Evolutionary conservation across 1,140 invertebrate genomes (phyloP).

Genomic region (Propsilocerus akamusi): DNA sequence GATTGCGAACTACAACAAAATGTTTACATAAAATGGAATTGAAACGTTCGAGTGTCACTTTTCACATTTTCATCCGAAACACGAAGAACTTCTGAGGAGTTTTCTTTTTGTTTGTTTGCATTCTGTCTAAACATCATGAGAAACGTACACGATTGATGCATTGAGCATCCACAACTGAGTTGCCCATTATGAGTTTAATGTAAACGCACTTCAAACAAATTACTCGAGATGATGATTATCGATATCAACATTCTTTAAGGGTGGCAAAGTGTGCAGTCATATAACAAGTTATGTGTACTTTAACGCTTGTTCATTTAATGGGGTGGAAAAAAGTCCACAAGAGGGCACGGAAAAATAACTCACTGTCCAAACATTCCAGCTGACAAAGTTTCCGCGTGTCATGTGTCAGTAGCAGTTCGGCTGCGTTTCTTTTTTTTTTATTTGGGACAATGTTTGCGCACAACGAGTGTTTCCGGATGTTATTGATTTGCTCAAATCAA

Average conservation of each 20-base stretch:
- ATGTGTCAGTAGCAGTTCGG: neutral
- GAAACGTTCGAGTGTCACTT: neutral
- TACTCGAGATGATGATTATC: neutral
- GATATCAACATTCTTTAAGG: too few species aligned
- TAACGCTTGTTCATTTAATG: neutral
- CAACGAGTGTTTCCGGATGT: too few species aligned
- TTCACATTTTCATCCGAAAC: slow-evolving; percentile 1
- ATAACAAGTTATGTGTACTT: neutral
- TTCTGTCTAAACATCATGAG: too few species aligned
- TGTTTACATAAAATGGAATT: slow-evolving; percentile 2
- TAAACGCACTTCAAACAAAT: neutral
- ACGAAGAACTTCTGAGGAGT: too few species aligned
- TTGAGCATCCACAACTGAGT: too few species aligned
- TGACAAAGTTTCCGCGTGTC: neutral
- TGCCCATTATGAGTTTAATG: neutral
- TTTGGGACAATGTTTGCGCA: too few species aligned
- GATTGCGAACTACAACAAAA: too few species aligned
- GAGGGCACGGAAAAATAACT: neutral
- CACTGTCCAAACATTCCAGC: neutral
- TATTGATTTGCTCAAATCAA: too few species aligned
- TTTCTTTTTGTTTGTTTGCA: too few species aligned
- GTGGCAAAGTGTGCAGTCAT: too few species aligned
- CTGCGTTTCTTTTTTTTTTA: too few species aligned
- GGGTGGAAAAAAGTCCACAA: neutral
- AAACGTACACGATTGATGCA: too few species aligned